Conservation (phyloP, 64 coral and sea anemone species). For the Montipora capricornis region DNA sequence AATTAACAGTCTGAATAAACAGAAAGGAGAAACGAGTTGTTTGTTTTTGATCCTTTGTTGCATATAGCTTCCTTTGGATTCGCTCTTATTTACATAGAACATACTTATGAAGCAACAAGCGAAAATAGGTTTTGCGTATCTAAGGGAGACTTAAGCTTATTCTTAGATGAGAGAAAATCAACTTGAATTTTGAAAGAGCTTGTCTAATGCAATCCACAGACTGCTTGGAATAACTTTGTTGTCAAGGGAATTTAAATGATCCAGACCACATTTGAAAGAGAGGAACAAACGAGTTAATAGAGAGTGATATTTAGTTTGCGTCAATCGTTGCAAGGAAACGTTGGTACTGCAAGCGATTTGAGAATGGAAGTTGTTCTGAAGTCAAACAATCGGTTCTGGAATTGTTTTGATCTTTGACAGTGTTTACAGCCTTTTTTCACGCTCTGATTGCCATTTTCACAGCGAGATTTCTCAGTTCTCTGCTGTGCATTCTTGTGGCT, state of each 20-base stretch:
- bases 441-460: not conserved
- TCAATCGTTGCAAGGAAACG: not conserved
- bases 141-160: not conserved
- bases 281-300: not conserved
- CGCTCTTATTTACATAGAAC: slow-evolving; percentile 8
- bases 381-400: not conserved
- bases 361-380: not conserved
- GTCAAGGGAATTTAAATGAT: not conserved
- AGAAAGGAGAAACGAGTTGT: not conserved
- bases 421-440: not conserved
- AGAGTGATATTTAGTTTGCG: not conserved
- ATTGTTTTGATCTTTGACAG: not conserved
- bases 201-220: not conserved
- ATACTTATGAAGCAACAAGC: slow-evolving; percentile 21
- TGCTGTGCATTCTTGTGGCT: not conserved
- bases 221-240: not conserved
- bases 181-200: not conserved
- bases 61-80: slow-evolving; percentile 11
- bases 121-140: slow-evolving; percentile 11
- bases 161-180: not conserved
- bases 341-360: not conserved
- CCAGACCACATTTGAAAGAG: not conserved
- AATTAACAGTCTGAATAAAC: not conserved
- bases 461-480: not conserved
- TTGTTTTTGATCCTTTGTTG: not conserved